Evolutionary conservation across 2,888 invertebrate species (phyloP).

Genomic region (Apamea crenata): DNA sequence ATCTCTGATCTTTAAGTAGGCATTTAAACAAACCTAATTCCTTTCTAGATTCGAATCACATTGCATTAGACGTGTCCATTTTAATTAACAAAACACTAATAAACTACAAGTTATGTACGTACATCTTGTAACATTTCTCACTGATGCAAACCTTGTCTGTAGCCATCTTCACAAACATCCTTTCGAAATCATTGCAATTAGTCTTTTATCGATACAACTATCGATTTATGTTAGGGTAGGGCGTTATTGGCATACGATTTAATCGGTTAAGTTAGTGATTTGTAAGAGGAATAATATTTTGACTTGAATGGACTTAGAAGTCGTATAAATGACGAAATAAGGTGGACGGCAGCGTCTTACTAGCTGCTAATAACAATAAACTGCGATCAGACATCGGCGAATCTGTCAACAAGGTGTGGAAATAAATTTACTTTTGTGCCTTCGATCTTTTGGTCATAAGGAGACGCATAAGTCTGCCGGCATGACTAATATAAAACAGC

Average conservation of each 20-base stretch:
- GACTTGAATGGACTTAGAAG: background rate
- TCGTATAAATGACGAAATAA: constrained; percentile 1
- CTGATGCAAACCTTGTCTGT: constrained; percentile 29
- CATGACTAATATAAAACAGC: no score
- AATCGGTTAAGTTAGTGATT: constrained; percentile 12
- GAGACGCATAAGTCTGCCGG: no score
- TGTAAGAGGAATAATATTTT: constrained; percentile 7
- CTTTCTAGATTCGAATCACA: background rate
- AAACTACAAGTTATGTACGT: constrained; percentile 6
- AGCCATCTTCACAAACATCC: constrained; percentile 42
- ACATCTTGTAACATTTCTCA: constrained; percentile 35
- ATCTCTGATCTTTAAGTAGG: no score
- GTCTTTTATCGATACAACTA: constrained; percentile 28
- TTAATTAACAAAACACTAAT: constrained; percentile 21
- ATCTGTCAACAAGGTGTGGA: background rate
- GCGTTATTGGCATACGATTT: constrained; percentile 26
- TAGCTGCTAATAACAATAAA: constrained; percentile 4
- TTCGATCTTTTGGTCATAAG: background rate
- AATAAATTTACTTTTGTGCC: background rate
- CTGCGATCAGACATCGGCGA: background rate
- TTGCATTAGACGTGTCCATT: constrained; percentile 2
- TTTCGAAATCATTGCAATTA: constrained; percentile 47
- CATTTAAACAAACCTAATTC: background rate
- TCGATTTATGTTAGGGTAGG: constrained; percentile 42
- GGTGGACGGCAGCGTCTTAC: background rate